phyloP scores from a whole-genome alignment of 2,888 invertebrate genomes.

The Eledone cirrhosa region DNA sequence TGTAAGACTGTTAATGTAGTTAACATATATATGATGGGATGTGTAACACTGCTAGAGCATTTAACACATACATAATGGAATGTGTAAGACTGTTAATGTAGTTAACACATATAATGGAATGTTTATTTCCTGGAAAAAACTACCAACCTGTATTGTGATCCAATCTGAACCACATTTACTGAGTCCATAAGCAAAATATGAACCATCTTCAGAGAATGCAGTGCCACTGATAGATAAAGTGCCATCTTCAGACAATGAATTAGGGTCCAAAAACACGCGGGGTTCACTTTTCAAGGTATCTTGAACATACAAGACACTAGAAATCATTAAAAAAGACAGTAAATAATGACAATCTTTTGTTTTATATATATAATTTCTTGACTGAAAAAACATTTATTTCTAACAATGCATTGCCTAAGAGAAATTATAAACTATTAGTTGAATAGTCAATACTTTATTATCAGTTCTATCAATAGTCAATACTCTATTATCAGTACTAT shows the following conservation, averaged over 20 bases:
- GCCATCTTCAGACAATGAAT: constrained; percentile 84
- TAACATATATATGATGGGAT: too few relatives aligned
- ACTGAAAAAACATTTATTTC: not conserved
- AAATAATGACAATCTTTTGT: not conserved
- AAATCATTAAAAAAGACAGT: not conserved
- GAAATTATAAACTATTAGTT: not conserved
- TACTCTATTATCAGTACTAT: too few relatives aligned
- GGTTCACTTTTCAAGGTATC: constrained; percentile 78
- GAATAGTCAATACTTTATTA: too few relatives aligned
- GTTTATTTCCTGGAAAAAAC: too few relatives aligned
- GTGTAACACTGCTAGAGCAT: too few relatives aligned
- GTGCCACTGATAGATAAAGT: constrained; percentile 59
- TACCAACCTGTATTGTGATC: constrained; percentile 78
- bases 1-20: too few relatives aligned
- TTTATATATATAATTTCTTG: not conserved
- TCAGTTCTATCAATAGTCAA: too few relatives aligned
- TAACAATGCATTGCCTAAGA: not conserved
- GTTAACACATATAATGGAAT: too few relatives aligned
- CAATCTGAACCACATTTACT: constrained; percentile 96
- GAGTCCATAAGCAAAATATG: constrained; percentile 88
- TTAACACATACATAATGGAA: too few relatives aligned
- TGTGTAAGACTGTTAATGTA: too few relatives aligned
- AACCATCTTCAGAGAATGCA: constrained; percentile 83
- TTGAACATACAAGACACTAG: constrained; percentile 89
- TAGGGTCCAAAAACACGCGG: constrained; percentile 92